A percentile compares a stretch with the other conserved stretches of the same genome.
Conservation (phyloP, 2,797 vertebrate species). For the Sebastes matsubarae region DNA sequence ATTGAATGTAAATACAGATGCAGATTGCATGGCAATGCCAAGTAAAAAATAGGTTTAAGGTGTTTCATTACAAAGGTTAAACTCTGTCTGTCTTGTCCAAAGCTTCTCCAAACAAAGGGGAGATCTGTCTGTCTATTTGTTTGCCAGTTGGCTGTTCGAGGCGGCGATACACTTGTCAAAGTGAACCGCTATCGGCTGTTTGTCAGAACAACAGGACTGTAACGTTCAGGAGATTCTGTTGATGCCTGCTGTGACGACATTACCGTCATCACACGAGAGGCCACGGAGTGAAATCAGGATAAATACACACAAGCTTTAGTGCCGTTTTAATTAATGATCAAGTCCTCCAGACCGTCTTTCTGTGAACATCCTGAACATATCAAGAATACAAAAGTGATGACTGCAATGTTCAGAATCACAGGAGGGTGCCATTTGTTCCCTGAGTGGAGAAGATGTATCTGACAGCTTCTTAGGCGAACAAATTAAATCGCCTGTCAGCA, state of each 20-base stretch:
- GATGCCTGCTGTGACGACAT: not conserved
- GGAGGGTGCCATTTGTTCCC: not conserved
- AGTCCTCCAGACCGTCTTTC: not conserved
- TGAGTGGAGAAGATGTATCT: not conserved
- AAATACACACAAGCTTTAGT: not conserved
- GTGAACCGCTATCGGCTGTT: too few species aligned
- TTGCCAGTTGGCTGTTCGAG: not conserved
- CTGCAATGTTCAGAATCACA: not conserved
- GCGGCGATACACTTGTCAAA: too few species aligned
- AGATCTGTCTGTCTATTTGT: not conserved
- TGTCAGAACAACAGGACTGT: too few species aligned
- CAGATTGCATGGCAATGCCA: not conserved
- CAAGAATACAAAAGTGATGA: not conserved
- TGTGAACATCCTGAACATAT: not conserved
- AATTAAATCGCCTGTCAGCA: conserved; percentile 16
- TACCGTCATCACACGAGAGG: not conserved
- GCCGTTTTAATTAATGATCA: not conserved
- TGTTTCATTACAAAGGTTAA: too few species aligned
- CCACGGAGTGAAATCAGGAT: not conserved
- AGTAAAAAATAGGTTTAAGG: not conserved
- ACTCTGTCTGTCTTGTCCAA: not conserved
- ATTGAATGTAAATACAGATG: not conserved
- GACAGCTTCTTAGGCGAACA: not conserved
- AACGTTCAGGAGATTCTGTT: not conserved
- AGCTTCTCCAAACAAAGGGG: too few species aligned